Conservation (phyloP, 92 coral and sea anemone genomes). For the Zoanthus solanderi region DNA sequence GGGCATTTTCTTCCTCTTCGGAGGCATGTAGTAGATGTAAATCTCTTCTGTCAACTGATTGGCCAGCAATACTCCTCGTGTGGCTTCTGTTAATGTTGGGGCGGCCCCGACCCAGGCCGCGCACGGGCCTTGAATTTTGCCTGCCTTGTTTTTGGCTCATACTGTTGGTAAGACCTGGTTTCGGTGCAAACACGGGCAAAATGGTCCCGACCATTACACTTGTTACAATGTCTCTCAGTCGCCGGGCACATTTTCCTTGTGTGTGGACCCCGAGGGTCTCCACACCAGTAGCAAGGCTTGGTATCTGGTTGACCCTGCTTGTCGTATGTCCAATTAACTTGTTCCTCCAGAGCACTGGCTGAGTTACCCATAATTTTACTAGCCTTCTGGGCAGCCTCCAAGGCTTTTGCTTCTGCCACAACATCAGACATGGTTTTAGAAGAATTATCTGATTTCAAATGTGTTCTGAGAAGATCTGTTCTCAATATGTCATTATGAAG, state of each 20-base stretch:
- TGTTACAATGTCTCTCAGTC: neutral
- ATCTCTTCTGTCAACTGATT: neutral
- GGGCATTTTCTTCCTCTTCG: neutral
- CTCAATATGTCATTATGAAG: constrained; percentile 38
- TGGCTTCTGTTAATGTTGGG: neutral
- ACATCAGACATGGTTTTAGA: constrained; percentile 27
- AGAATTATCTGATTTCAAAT: constrained; percentile 27
- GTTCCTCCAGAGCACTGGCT: constrained; percentile 2
- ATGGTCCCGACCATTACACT: constrained; percentile 41
- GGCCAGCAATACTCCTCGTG: neutral
- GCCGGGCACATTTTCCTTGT: constrained; percentile 2
- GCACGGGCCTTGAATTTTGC: neutral
- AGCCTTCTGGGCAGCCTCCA: constrained; percentile 46
- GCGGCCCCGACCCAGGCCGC: neutral
- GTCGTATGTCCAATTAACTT: constrained; percentile 25
- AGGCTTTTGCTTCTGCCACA: constrained; percentile 42
- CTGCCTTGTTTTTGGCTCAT: constrained; percentile 25
- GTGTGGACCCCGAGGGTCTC: constrained; percentile 39
- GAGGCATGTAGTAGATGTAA: neutral
- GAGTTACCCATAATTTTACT: constrained; percentile 27
- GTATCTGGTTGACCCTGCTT: constrained; percentile 2
- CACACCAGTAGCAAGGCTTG: constrained; percentile 43
- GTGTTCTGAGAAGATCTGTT: constrained; percentile 48
- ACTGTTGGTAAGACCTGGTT: neutral
- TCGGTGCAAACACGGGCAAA: constrained; percentile 24